phyloP scores from a whole-genome alignment of 2,888 invertebrate genomes.

The Cenopis cana region DNA sequence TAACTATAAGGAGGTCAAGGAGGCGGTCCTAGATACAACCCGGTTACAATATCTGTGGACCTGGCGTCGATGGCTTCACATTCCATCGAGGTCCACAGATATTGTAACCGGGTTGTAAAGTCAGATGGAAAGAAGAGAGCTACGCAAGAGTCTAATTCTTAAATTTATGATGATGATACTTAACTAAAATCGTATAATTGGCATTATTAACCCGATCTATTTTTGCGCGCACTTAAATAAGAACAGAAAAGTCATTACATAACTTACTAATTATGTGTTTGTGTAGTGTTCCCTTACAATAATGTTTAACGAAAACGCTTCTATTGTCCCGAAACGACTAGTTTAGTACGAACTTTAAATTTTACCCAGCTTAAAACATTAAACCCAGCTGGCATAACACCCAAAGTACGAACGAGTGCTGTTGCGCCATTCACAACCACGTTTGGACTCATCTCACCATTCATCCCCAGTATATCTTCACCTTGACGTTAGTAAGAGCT shows the following conservation, averaged over 20 bases:
- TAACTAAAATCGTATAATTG: no score
- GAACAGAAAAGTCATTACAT: background rate
- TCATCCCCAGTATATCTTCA: background rate
- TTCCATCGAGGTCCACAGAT: no score
- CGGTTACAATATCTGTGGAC: no score
- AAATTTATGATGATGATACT: no score
- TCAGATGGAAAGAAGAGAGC: no score
- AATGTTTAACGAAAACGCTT: conserved; percentile 5
- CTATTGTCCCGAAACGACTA: conserved; percentile 11
- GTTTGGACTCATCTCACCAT: background rate
- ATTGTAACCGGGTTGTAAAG: no score
- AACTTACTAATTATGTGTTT: conserved; percentile 1
- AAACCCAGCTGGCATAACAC: conserved; percentile 34
- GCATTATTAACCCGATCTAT: no score
- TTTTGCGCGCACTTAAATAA: background rate
- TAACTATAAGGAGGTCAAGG: no score
- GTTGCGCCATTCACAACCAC: background rate
- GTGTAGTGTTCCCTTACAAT: background rate
- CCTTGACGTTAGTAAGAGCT: background rate
- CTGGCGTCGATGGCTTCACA: no score
- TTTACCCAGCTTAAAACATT: no score
- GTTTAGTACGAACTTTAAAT: conserved; percentile 22
- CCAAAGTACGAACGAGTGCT: conserved; percentile 17
- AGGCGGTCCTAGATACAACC: no score
- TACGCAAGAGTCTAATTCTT: no score